phyloP scores from a whole-genome alignment of 2,888 invertebrate genomes.

The Orthosia incerta region DNA sequence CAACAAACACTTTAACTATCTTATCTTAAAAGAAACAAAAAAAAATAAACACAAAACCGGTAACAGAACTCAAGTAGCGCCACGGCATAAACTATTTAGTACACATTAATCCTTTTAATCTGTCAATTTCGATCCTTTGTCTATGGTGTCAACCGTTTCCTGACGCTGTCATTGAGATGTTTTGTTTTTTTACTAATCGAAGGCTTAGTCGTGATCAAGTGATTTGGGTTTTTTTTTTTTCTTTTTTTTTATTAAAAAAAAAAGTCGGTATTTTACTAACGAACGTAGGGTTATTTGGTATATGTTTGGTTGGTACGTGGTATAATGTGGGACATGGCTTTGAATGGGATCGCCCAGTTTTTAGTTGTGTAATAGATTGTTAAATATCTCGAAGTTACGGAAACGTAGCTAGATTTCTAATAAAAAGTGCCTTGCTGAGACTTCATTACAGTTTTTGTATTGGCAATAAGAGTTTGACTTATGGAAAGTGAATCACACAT shows the following conservation, averaged over 20 bases:
- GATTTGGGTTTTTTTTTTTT: conserved; percentile 73
- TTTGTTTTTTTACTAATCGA: conserved; percentile 57
- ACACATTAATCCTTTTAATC: conserved; percentile 64
- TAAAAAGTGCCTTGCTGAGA: too few species aligned
- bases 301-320: conserved; percentile 30
- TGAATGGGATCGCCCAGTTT: conserved; percentile 13
- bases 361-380: not conserved
- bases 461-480: too few species aligned
- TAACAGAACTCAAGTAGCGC: conserved; percentile 44
- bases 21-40: too few species aligned
- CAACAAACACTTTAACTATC: too few species aligned
- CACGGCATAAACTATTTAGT: conserved; percentile 43
- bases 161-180: conserved; percentile 67
- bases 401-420: not conserved
- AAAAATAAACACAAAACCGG: too few species aligned
- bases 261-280: conserved; percentile 60
- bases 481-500: too few species aligned
- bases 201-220: conserved; percentile 73
- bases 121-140: conserved; percentile 65
- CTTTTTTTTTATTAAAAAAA: too few species aligned
- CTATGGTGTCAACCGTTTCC: conserved; percentile 64
- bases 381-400: too few species aligned
- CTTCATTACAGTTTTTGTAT: too few species aligned
- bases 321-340: conserved; percentile 3
- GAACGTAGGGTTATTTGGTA: conserved; percentile 36